Percentiles rank a stretch among this genome's conserved stretches.
Conservation (phyloP, 2,797 vertebrate species). For the Eurystomus glaucurus region DNA sequence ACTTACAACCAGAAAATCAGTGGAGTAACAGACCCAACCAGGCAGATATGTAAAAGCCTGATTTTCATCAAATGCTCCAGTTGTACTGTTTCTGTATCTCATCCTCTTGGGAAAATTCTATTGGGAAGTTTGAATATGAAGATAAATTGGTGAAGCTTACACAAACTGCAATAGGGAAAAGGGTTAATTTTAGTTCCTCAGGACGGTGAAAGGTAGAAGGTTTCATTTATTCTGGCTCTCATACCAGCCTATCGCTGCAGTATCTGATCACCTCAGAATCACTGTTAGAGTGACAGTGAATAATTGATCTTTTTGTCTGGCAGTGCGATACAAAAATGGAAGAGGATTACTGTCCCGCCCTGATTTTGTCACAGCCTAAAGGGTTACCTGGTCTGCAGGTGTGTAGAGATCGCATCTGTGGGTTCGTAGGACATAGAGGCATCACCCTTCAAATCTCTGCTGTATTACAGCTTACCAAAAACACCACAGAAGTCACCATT, state of each 20-base stretch:
- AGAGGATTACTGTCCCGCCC: background rate
- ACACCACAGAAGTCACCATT: background rate
- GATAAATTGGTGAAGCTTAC: background rate
- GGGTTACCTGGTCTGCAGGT: background rate
- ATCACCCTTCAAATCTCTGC: background rate
- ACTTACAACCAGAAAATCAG: constrained; percentile 39
- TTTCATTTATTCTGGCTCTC: background rate
- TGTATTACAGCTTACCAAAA: background rate
- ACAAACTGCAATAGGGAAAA: background rate
- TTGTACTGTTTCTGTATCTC: background rate
- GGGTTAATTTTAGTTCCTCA: background rate
- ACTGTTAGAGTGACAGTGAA: background rate
- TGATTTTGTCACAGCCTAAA: background rate
- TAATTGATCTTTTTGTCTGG: background rate
- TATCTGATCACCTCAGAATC: background rate
- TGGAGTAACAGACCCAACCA: constrained; percentile 3
- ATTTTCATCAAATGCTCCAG: background rate
- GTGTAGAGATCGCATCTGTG: background rate
- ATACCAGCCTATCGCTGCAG: background rate
- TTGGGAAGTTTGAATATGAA: background rate
- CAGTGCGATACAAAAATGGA: background rate
- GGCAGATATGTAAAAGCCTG: background rate
- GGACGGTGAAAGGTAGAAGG: background rate
- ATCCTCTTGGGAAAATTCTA: background rate
- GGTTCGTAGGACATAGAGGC: rapidly evolving